These are phyloP conservation scores for Apistogramma diplotaenia DNA, from an alignment of 2,113 vertebrate species.

Conservation along the genomic window DNA sequence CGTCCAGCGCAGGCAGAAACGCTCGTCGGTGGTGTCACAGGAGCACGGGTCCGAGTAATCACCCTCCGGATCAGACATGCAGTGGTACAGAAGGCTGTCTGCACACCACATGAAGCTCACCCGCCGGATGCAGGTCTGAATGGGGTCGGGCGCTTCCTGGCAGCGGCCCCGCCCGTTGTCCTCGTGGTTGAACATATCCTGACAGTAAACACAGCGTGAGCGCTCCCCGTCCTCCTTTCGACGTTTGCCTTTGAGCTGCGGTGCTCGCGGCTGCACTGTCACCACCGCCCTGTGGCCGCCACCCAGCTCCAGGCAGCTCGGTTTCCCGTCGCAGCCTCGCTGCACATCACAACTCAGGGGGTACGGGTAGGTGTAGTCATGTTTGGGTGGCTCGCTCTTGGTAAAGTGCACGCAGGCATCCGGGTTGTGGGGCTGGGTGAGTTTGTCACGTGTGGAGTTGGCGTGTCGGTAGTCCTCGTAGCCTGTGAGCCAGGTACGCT, in stretches of 20 bases:
- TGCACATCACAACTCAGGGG: conserved; percentile 56
- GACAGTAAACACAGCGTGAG: conserved; percentile 89
- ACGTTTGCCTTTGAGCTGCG: conserved; percentile 76
- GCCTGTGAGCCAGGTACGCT: conserved; percentile 90
- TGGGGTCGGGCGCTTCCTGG: conserved; percentile 90
- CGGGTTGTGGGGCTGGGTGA: conserved; percentile 70
- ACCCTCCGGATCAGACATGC: conserved; percentile 97
- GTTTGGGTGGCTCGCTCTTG: conserved; percentile 87
- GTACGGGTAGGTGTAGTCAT: conserved; percentile 88
- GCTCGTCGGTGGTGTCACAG: conserved; percentile 92
- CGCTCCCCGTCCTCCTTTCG: conserved; percentile 82
- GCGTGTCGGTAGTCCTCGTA: conserved; percentile 94
- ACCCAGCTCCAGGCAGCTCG: conserved; percentile 75
- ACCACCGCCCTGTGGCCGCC: conserved; percentile 72
- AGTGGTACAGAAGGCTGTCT: conserved; percentile 97
- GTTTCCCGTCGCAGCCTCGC: conserved; percentile 76
- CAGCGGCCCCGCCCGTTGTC: conserved; percentile 89
- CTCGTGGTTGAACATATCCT: conserved; percentile 90
- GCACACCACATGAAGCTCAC: conserved; percentile 98
- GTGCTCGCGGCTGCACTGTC: conserved; percentile 81
- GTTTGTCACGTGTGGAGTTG: conserved; percentile 76
- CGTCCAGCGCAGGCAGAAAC: conserved; percentile 95
- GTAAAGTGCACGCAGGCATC: conserved; percentile 88
- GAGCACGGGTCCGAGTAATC: conserved; percentile 97
- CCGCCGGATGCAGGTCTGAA: conserved; percentile 89